Conservation (phyloP, 2,888 invertebrate genomes). For the Caprella mutica region DNA sequence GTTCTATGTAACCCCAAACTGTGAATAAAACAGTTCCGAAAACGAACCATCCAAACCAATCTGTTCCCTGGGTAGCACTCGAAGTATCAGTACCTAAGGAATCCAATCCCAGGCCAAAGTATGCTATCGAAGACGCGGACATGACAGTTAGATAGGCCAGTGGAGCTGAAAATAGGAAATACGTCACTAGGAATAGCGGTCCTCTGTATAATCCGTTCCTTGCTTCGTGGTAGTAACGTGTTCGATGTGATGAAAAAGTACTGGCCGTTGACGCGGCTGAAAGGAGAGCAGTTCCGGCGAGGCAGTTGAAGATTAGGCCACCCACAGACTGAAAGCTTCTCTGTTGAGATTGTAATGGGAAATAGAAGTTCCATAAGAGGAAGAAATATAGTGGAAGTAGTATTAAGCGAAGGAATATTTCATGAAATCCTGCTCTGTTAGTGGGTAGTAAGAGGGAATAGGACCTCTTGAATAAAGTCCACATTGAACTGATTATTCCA, state of each 20-base stretch:
- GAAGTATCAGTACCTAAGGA: constrained; percentile 7
- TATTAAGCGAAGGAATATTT: constrained; percentile 61
- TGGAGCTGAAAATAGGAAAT: constrained; percentile 67
- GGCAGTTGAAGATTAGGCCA: constrained; percentile 57
- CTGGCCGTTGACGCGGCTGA: constrained; percentile 57
- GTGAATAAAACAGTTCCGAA: constrained; percentile 67
- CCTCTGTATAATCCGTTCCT: constrained; percentile 82
- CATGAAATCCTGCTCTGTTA: constrained; percentile 60
- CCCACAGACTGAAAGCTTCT: constrained; percentile 58
- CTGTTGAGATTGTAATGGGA: constrained; percentile 49
- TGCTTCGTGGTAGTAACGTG: constrained; percentile 81
- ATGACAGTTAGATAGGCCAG: constrained; percentile 65
- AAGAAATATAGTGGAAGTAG: constrained; percentile 55
- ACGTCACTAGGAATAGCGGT: constrained; percentile 66
- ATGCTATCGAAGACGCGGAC: constrained; percentile 48
- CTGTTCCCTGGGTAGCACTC: constrained; percentile 11
- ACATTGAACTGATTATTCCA: constrained; percentile 54
- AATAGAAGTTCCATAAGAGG: constrained; percentile 68
- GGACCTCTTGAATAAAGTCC: constrained; percentile 59
- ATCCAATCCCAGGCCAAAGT: constrained; percentile 37
- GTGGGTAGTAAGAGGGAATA: constrained; percentile 66
- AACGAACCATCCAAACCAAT: constrained; percentile 50
- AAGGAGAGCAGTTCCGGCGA: constrained; percentile 56
- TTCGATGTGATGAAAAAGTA: constrained; percentile 61
- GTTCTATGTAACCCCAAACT: constrained; percentile 72